These are phyloP conservation scores for Carettochelys insculpta DNA, from an alignment of 2,113 vertebrate genomes.

Conservation along the genomic window DNA sequence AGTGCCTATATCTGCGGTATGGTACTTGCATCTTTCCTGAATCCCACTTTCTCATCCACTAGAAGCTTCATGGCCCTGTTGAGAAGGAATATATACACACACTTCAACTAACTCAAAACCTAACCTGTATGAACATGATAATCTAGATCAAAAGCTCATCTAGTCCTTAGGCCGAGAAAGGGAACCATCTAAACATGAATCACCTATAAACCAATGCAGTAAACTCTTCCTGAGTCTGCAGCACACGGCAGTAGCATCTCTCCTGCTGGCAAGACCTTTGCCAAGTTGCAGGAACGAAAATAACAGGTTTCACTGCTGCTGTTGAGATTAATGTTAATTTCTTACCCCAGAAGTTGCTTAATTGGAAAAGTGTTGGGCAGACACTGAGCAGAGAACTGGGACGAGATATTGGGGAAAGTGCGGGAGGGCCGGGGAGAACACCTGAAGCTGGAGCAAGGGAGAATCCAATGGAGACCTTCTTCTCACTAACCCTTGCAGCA, in stretches of 20 bases:
- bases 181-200: background rate
- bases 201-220: background rate
- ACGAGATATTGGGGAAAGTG: background rate
- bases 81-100: background rate
- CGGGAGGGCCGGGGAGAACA: no score
- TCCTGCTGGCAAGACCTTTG: fast-evolving
- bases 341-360: background rate
- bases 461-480: background rate
- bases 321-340: background rate
- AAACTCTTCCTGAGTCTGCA: background rate
- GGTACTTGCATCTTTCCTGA: no score
- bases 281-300: background rate
- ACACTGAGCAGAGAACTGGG: background rate
- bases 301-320: background rate
- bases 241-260: background rate
- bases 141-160: background rate
- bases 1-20: no score
- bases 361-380: background rate
- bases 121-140: background rate
- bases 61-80: no score
- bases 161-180: background rate
- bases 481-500: background rate
- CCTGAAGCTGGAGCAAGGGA: background rate
- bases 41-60: no score
- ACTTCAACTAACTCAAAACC: background rate